Base-by-base conservation (phyloP, 2,888 invertebrate species). In the Electrophaes corylata region DNA sequence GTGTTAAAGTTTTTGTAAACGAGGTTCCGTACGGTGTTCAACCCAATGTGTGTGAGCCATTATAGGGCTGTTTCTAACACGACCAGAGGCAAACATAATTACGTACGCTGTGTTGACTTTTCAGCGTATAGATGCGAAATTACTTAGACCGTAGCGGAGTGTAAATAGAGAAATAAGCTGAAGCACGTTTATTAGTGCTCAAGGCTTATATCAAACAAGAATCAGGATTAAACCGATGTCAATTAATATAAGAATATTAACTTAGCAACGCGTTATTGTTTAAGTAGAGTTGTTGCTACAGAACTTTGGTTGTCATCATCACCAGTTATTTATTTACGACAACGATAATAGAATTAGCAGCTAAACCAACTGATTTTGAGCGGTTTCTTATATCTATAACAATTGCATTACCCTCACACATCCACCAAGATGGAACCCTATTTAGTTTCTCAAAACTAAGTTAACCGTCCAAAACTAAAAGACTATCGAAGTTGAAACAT, bases 31-130 rank as follows among this genome's bases (percentile, higher is more conserved):
- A 19, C 51, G n/a, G n/a, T n/a, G n/a, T n/a, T n/a, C n/a, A 37
- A 31, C 64, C 57, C 61, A 62, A 51, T 65, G 65, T 69, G 64
- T 66, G 69, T 67, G 47, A 64, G 71, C 72, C 68, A 74, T 71
- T 71, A 74, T 68, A 68, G 75, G 70, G 51, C 63, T 60, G 69
- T 66, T 65, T 70, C 65, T 57, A 55, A 72, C 72, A 71, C 66
- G 65, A 71, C 65, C 62, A 65, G 59, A 58, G 58, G 68, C 70
- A 79, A 78, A 79, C 78, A 75, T 78, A 79, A 82, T 81, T 77
- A 79, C 66, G 69, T 66, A 70, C 66, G 59, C 68, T 46, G 40
- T 72, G 70, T 73, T 73, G 73, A 74, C 73, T 71, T 69, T 70
- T 60, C 67, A 69, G 64, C 62, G 62, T 67, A 71, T 69, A 69